Evolutionary conservation across 2,888 invertebrate species (phyloP), one percentile per base, ranked within the genome.

Genomic region (Spialia ferax): DNA sequence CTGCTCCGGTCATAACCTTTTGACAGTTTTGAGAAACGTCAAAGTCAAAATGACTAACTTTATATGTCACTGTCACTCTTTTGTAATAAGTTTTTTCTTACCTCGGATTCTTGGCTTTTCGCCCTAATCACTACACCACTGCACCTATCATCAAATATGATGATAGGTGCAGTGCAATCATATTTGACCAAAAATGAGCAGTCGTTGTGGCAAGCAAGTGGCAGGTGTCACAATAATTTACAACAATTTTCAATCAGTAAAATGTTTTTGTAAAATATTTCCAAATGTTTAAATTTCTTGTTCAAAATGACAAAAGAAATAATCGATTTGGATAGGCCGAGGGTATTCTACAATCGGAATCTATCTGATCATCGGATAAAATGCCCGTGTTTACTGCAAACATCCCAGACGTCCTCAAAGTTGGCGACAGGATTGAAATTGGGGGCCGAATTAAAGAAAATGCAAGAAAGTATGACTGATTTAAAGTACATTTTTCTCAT

Each of bases 301-400:
- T 89, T 81, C 90, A 92, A 90, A 88, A 92, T 92, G 92, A 80
- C 78, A 79, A 85, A 83, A 79, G 70, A 78, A 72, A 80, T 68
- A 63, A 75, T 73, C 75, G 79, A 86, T 71, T 77, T 79, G 69
- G 70, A 73, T 65, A 74, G 68, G 74, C 68, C 72, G 77, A 73
- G 82, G 85, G 79, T 81, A 68, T 71, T 69, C 65, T 74, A 70
- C 70, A 69, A 70, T 71, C 76, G 55, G 71, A 69, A 63, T 70
- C 73, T 63, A 69, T 68, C 71, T 60, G 68, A 71, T 71, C 71
- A 64, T 60, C 65, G 65, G 42, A 45, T 69, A 87, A 82, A 81
- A 93, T 93, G 93, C 93, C 93, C 35, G 88, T 93, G 6, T 93
- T 93, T 68, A 91, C 93, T 11, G 90, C 93, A 6, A 93, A 93